These are phyloP conservation scores for Antedon mediterranea DNA, from an alignment of 53 echinoderm and acorn worm species.

Conservation along the genomic window DNA sequence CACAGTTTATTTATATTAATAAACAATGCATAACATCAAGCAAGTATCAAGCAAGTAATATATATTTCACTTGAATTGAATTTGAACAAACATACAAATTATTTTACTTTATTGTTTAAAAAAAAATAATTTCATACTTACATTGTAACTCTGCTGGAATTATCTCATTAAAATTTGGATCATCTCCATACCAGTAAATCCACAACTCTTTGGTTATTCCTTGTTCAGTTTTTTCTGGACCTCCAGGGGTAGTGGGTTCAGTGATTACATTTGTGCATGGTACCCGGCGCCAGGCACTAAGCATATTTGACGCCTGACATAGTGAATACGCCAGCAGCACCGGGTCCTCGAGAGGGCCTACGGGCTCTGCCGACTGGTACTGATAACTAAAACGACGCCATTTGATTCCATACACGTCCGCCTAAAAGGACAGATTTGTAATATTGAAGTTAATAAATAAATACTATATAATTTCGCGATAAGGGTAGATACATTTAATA, in stretches of 20 bases:
- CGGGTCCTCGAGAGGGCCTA: constrained; percentile 87
- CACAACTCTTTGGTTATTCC: constrained; percentile 64
- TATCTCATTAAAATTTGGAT: constrained; percentile 63
- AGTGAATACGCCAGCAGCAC: constrained; percentile 74
- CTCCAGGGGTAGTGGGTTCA: constrained; percentile 5
- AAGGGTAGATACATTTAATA: neutral
- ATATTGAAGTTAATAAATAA: neutral
- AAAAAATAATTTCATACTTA: constrained; percentile 13
- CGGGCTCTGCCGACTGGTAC: constrained; percentile 35
- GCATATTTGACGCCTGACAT: constrained; percentile 69
- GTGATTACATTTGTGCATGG: constrained; percentile 19
- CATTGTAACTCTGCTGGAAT: constrained; percentile 64
- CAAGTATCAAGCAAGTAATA: no score
- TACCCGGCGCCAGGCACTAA: constrained; percentile 78
- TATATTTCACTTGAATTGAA: no score
- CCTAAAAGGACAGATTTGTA: constrained; percentile 18
- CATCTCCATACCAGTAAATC: constrained; percentile 98
- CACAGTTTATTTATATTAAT: no score
- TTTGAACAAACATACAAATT: no score
- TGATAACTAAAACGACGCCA: constrained; percentile 70
- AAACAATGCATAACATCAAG: no score
- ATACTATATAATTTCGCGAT: neutral
- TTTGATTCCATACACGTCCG: constrained; percentile 91
- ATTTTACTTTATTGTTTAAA: no score
- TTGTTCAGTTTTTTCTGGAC: constrained; percentile 6